A percentile compares a stretch with the other conserved stretches of the same genome.
Conservation (phyloP, 2,113 vertebrate species). For the Merops nubicus region DNA sequence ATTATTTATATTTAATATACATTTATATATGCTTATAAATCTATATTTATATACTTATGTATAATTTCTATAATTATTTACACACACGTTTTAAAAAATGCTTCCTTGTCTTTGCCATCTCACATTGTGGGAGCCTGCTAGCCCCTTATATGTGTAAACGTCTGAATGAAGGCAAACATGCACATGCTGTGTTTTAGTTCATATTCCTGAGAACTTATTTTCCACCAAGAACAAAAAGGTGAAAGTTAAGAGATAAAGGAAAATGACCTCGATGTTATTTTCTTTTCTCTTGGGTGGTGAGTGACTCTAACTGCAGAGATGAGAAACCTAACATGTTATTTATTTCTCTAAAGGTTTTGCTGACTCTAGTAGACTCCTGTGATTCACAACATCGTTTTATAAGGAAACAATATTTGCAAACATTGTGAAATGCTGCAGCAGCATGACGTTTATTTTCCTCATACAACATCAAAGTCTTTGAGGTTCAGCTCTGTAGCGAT, state of each 20-base stretch:
- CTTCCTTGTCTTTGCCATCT: neutral
- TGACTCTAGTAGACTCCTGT: neutral
- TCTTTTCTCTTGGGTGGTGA: neutral
- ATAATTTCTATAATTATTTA: too few relatives aligned
- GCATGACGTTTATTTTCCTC: neutral
- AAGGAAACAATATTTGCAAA: constrained; percentile 10
- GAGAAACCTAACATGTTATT: neutral
- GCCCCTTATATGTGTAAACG: neutral
- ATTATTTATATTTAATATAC: too few relatives aligned
- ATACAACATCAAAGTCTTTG: neutral
- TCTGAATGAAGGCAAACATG: neutral
- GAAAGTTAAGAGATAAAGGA: neutral
- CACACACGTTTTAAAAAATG: too few relatives aligned
- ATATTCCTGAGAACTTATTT: neutral
- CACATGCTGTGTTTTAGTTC: neutral
- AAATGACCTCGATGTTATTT: neutral
- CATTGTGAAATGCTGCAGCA: neutral
- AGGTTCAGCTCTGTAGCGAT: constrained; percentile 55
- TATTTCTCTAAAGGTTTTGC: neutral
- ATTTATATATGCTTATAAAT: too few relatives aligned
- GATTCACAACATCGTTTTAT: neutral
- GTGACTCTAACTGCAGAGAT: neutral
- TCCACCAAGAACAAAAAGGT: neutral
- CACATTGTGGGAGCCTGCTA: neutral
- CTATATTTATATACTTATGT: too few relatives aligned